Percentiles rank a stretch among this genome's conserved stretches.
Evolutionary conservation across 37 sponge, comb jelly and placozoan genomes (phyloP).

Genomic region (Hormiphora californensis): DNA sequence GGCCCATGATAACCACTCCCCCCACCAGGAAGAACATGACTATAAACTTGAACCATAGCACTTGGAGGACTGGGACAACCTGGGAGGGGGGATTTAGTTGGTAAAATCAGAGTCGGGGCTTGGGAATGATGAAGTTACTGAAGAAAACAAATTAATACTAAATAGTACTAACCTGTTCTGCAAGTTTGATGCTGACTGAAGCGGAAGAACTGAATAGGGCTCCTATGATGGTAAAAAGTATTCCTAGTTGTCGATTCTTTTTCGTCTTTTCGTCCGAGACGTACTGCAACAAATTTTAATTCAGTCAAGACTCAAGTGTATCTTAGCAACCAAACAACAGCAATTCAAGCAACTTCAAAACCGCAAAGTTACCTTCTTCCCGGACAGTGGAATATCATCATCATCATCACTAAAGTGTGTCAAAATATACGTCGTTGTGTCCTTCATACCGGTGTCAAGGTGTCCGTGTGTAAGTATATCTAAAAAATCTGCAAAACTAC

Average conservation of each 20-base stretch:
- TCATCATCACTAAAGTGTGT: conserved; percentile 28
- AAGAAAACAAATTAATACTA: background rate
- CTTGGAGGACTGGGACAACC: conserved; percentile 12
- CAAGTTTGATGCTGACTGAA: conserved; percentile 1
- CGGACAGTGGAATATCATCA: background rate
- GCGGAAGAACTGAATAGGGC: background rate
- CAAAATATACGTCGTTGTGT: background rate
- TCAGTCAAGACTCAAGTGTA: no score
- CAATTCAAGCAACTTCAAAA: no score
- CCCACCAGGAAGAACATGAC: conserved; percentile 16
- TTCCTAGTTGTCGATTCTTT: background rate
- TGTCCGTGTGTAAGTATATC: no score
- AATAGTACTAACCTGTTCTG: background rate
- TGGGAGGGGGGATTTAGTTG: no score
- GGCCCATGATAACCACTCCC: background rate
- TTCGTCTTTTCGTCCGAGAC: no score
- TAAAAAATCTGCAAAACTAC: no score
- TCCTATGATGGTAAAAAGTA: background rate
- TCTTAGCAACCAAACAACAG: no score
- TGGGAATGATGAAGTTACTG: background rate
- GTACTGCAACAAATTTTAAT: no score
- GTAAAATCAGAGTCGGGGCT: no score
- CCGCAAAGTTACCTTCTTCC: background rate
- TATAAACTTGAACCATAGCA: background rate
- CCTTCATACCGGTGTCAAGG: background rate